Percentiles rank a stretch among this genome's conserved stretches.
phyloP scores from a whole-genome alignment of 2,113 vertebrate genomes.

The Isurus oxyrinchus region DNA sequence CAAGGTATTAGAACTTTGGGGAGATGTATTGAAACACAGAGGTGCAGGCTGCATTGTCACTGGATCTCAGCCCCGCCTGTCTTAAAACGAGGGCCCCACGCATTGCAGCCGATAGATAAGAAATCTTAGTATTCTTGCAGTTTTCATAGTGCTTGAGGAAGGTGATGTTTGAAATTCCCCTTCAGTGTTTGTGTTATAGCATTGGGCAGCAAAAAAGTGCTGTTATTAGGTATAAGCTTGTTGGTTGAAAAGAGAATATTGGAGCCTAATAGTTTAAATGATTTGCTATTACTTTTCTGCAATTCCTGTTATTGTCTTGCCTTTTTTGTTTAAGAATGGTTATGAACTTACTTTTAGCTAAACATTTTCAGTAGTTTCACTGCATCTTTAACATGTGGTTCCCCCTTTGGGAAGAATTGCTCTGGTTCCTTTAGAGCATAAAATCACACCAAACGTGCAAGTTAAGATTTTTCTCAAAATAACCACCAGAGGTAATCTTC shows the following conservation, averaged over 20 bases:
- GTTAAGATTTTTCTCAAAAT: neutral
- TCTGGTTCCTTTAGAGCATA: neutral
- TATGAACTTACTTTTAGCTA: neutral
- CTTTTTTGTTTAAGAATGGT: neutral
- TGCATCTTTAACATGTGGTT: neutral
- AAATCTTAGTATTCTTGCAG: neutral
- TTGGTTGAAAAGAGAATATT: neutral
- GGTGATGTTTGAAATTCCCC: neutral
- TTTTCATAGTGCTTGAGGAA: neutral
- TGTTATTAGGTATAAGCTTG: neutral
- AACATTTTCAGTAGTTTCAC: neutral
- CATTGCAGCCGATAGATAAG: neutral
- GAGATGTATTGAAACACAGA: neutral
- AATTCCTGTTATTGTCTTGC: neutral
- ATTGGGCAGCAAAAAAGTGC: neutral
- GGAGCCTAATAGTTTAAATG: neutral
- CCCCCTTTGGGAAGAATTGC: neutral
- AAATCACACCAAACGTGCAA: neutral
- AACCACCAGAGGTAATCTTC: neutral
- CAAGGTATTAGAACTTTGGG: neutral
- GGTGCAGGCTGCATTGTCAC: neutral
- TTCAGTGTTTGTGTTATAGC: neutral
- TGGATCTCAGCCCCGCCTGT: neutral
- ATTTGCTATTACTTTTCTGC: neutral
- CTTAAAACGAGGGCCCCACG: neutral